Conservation (phyloP, 2,113 vertebrate species). For the Plecotus auritus region DNA sequence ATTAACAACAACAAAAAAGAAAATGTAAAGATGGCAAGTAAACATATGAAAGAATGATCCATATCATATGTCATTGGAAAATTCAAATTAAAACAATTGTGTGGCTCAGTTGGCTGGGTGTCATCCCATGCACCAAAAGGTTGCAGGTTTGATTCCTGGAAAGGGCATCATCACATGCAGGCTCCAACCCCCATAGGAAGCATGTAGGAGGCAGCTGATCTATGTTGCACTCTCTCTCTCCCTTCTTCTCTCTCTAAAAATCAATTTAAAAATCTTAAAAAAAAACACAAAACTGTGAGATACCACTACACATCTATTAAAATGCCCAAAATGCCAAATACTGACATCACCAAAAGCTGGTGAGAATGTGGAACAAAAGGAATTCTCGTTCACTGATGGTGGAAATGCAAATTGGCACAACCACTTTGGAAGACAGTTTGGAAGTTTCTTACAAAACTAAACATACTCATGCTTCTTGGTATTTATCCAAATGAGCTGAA, state of each 20-base stretch:
- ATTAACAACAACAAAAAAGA: too few relatives aligned
- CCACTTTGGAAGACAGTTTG: not conserved
- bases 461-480: not conserved
- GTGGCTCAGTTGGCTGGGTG: too few relatives aligned
- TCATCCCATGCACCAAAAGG: too few relatives aligned
- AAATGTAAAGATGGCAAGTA: not conserved
- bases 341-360: not conserved
- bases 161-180: too few relatives aligned
- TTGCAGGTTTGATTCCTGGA: too few relatives aligned
- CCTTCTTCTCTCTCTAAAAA: too few relatives aligned
- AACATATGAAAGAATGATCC: not conserved
- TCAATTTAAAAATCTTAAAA: too few relatives aligned
- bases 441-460: constrained; percentile 29
- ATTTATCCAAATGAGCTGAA: not conserved
- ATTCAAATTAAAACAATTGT: not conserved
- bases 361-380: not conserved
- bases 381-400: not conserved
- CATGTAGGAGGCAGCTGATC: too few relatives aligned
- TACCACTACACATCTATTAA: not conserved
- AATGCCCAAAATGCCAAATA: constrained; percentile 3
- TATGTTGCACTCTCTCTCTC: too few relatives aligned
- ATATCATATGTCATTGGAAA: not conserved
- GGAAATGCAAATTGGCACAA: not conserved
- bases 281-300: not conserved
- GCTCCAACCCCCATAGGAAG: too few relatives aligned